Conservation (phyloP, 2,113 vertebrate species). For the Raphicerus campestris region DNA sequence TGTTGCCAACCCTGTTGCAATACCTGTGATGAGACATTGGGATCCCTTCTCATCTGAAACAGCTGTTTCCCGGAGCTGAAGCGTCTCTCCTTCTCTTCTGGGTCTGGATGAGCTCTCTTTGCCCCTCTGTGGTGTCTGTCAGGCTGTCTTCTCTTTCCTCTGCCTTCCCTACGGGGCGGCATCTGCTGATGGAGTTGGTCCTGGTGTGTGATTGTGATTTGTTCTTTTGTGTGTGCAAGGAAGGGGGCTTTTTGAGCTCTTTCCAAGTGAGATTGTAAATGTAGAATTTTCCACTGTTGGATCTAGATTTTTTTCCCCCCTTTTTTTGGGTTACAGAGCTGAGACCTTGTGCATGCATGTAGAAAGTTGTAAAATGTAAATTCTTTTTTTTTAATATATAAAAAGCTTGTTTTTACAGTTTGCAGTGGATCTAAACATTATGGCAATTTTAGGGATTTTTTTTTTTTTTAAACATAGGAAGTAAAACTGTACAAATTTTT, state of each 20-base stretch:
- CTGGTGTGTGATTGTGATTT: conserved; percentile 59
- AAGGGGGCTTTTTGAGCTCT: background rate
- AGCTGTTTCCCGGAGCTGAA: background rate
- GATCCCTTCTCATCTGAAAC: background rate
- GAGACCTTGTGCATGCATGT: conserved; percentile 82
- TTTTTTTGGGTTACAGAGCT: conserved; percentile 64
- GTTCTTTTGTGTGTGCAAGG: conserved; percentile 32
- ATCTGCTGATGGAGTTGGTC: conserved; percentile 62
- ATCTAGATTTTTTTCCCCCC: conserved; percentile 14
- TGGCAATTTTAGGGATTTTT: conserved; percentile 72
- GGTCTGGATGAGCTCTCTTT: background rate
- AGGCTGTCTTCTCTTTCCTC: background rate
- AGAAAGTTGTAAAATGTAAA: conserved; percentile 85
- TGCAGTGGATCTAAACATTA: conserved; percentile 77
- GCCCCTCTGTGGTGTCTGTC: background rate
- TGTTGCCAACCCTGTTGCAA: background rate
- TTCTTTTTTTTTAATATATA: conserved; percentile 84
- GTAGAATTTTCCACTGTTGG: conserved; percentile 54
- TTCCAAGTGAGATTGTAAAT: conserved; percentile 52
- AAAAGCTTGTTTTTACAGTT: conserved; percentile 80
- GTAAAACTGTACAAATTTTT: conserved; percentile 80
- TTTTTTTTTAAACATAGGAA: conserved; percentile 76
- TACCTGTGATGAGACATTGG: background rate
- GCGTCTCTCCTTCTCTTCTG: background rate
- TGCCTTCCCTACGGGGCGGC: background rate